phyloP scores from a whole-genome alignment of 2,797 vertebrate species.

The Decapterus maruadsi region DNA sequence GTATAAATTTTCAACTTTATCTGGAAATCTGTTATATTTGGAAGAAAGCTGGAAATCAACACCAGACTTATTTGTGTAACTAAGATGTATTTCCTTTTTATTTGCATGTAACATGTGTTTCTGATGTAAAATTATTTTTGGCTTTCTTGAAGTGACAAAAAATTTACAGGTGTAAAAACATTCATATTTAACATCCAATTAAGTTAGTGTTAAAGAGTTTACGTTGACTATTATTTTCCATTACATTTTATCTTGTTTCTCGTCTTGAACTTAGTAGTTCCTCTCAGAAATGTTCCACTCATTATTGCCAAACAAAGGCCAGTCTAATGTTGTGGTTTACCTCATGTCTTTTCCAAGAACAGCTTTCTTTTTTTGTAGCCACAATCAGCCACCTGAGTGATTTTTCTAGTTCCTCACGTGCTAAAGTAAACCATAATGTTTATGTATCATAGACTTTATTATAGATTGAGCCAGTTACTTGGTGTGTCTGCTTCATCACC shows the following conservation, averaged over 20 bases:
- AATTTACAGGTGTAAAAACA: not conserved
- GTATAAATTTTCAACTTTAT: not conserved
- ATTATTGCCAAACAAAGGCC: not conserved
- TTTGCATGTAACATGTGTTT: not conserved
- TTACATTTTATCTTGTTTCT: not conserved
- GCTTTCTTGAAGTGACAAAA: not conserved
- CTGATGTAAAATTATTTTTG: not conserved
- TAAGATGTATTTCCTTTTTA: too few relatives aligned
- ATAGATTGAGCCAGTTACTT: not conserved
- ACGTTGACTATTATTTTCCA: not conserved
- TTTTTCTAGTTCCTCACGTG: not conserved
- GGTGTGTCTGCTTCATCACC: not conserved
- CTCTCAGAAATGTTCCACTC: not conserved
- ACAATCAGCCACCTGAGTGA: not conserved
- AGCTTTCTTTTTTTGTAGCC: not conserved
- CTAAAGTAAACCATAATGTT: not conserved
- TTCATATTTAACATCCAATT: too few relatives aligned
- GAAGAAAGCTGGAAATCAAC: too few relatives aligned
- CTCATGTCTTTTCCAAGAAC: not conserved
- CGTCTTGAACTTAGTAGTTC: not conserved
- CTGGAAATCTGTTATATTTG: not conserved
- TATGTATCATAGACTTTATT: too few relatives aligned
- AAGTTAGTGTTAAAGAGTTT: not conserved
- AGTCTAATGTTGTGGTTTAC: not conserved
- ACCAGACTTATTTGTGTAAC: too few relatives aligned